A percentile compares a stretch with the other conserved stretches of the same genome.
Conservation (phyloP, 2,797 vertebrate species). For the Mormyrus hasselquistii region DNA sequence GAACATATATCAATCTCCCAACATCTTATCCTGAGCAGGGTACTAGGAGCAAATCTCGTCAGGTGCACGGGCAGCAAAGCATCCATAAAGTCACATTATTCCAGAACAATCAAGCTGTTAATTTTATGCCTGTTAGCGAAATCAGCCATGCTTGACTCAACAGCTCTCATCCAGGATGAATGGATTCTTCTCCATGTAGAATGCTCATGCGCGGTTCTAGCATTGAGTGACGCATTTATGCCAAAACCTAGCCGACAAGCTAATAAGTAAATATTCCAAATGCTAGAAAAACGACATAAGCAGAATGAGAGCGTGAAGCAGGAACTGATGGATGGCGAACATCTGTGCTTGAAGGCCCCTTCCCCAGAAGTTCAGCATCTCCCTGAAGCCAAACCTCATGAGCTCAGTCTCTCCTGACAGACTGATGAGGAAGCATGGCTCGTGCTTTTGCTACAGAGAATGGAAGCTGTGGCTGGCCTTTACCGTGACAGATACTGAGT, state of each 20-base stretch:
- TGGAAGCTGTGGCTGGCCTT: not conserved
- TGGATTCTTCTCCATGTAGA: not conserved
- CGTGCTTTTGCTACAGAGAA: not conserved
- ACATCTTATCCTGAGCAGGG: not conserved
- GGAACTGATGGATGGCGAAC: not conserved
- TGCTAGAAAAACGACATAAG: not conserved
- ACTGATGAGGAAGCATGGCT: not conserved
- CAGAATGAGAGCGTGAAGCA: not conserved
- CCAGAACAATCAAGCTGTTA: not conserved
- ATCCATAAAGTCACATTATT: not conserved
- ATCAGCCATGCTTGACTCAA: not conserved
- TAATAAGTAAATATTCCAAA: constrained; percentile 4
- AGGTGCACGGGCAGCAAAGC: not conserved
- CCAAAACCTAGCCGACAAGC: not conserved
- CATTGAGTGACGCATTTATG: not conserved
- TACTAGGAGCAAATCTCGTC: not conserved
- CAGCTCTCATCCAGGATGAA: not conserved
- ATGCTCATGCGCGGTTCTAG: not conserved
- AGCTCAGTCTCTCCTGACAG: not conserved
- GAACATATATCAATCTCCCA: not conserved
- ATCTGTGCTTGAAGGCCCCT: not conserved
- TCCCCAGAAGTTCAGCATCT: not conserved
- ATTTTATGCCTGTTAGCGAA: not conserved
- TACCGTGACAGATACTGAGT: not conserved
- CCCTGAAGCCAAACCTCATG: not conserved